phyloP scores from a whole-genome alignment of 2,888 invertebrate species.

The Tetramorium bicarinatum region DNA sequence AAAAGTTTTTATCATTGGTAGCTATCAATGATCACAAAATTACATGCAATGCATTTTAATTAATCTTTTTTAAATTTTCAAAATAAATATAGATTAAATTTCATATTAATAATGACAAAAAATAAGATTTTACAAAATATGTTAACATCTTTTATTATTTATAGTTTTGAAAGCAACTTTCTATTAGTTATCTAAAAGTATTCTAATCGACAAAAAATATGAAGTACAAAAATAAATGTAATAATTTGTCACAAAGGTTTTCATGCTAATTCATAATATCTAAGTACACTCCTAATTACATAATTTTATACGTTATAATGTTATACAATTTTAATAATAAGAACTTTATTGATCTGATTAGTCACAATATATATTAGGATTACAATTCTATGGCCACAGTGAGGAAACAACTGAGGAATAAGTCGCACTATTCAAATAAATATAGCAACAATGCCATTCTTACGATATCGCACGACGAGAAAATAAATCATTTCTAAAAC shows the following conservation, averaged over 20 bases:
- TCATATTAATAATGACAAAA: not conserved
- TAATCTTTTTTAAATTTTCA: not conserved
- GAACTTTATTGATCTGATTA: slow-evolving; percentile 68
- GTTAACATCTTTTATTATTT: slow-evolving; percentile 4
- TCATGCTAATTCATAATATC: not conserved
- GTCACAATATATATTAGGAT: slow-evolving; percentile 75
- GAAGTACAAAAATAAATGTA: slow-evolving; percentile 3
- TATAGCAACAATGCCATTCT: slow-evolving; percentile 5
- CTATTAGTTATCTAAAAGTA: not conserved
- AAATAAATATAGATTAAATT: not conserved
- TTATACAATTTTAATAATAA: slow-evolving; percentile 35
- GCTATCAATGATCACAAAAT: no score
- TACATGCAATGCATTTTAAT: not conserved
- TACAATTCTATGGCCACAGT: slow-evolving; percentile 76
- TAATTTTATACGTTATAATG: slow-evolving; percentile 3
- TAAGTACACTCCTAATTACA: slow-evolving; percentile 6
- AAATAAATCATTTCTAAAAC: not conserved
- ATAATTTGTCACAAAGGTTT: slow-evolving; percentile 3
- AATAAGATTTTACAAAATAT: not conserved
- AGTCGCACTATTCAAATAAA: slow-evolving; percentile 17
- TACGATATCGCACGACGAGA: slow-evolving; percentile 7
- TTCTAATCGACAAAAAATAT: not conserved
- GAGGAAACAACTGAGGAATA: slow-evolving; percentile 47
- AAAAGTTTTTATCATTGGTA: no score
- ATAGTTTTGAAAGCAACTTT: not conserved